Conservation (phyloP, 2,797 vertebrate genomes). For the Xenopus petersii region DNA sequence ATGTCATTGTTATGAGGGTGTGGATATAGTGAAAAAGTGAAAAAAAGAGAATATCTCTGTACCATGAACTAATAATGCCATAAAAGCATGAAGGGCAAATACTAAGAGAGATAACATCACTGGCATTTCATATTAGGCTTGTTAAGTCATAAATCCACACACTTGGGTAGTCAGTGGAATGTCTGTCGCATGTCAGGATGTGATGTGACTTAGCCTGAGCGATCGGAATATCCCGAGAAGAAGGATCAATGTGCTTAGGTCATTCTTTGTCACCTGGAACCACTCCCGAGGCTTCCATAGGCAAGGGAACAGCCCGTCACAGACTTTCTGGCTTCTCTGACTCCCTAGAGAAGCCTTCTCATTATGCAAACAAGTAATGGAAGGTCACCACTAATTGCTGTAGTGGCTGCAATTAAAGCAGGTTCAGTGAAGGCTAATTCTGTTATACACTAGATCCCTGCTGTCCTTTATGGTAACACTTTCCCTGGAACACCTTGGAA, state of each 20-base stretch:
- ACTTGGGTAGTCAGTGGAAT: neutral
- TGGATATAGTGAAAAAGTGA: neutral
- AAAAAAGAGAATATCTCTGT: neutral
- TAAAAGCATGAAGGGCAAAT: neutral
- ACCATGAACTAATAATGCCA: neutral
- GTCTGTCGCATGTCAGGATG: neutral
- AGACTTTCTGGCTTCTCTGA: neutral
- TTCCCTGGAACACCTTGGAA: neutral
- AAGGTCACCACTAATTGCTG: neutral
- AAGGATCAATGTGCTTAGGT: neutral
- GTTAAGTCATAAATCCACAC: slow-evolving; percentile 18
- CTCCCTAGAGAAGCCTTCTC: slow-evolving; percentile 2
- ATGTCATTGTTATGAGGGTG: neutral
- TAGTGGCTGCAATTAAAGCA: neutral
- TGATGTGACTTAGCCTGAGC: neutral
- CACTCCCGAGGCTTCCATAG: neutral
- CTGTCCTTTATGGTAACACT: neutral
- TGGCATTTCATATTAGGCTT: neutral
- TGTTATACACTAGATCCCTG: neutral
- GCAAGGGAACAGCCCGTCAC: neutral
- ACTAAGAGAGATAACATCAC: neutral
- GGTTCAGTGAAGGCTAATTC: neutral
- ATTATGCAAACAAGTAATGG: neutral
- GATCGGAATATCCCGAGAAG: neutral
- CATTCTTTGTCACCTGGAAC: neutral